These are phyloP conservation scores for Tricholaema leucomelas DNA, from an alignment of 2,113 vertebrate genomes.

Conservation along the genomic window DNA sequence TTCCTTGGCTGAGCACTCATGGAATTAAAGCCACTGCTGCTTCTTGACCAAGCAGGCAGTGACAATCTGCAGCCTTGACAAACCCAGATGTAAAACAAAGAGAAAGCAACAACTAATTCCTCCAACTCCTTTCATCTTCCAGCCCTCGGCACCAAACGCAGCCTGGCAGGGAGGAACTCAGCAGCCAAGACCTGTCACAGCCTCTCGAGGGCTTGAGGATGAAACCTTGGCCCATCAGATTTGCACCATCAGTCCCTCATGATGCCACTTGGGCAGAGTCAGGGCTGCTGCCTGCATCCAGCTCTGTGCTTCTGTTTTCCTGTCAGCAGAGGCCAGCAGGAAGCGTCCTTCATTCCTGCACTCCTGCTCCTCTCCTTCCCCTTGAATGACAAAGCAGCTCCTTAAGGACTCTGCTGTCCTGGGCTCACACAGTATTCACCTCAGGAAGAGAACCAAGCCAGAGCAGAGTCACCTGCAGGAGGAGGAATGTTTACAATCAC, in stretches of 20 bases:
- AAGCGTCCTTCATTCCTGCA: not conserved
- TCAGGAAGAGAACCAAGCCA: slow-evolving; percentile 5
- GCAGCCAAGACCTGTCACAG: not conserved
- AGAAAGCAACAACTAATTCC: not conserved
- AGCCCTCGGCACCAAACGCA: not conserved
- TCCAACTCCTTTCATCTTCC: not conserved
- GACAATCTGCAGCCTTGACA: not conserved
- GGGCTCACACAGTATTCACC: slow-evolving; percentile 47
- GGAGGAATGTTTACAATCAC: not conserved
- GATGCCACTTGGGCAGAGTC: not conserved
- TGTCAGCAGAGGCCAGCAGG: not conserved
- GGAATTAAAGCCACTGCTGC: not conserved
- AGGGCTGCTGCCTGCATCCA: not conserved
- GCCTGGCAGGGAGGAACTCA: not conserved
- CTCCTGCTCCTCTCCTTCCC: not conserved
- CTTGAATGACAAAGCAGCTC: slow-evolving; percentile 24
- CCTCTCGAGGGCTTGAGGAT: not conserved
- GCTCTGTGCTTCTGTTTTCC: not conserved
- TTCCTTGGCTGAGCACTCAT: not conserved
- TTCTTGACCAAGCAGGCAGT: not conserved
- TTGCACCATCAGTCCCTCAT: fast-evolving
- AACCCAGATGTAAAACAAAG: slow-evolving; percentile 29
- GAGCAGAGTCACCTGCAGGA: not conserved
- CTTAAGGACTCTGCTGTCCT: not conserved
- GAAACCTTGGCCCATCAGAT: not conserved